Base-by-base conservation (phyloP, 30 jellyfish, hydroid and myxozoan species). In the Cassiopea andromeda region DNA sequence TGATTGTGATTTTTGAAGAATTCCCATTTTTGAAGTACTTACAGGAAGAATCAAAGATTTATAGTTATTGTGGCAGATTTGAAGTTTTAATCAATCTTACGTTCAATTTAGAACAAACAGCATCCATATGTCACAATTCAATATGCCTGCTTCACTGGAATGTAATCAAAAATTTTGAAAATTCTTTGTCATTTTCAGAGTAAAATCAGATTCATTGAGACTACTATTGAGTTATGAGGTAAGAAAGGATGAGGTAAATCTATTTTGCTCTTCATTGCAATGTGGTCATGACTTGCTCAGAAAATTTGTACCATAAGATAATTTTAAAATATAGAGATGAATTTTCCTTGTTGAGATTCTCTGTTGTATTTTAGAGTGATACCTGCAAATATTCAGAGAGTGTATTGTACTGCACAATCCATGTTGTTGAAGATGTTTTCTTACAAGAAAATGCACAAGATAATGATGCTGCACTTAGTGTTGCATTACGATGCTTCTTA, bases 401-500 rank as follows among this genome's bases (percentile, higher is more conserved):
- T 77, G 89, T 86, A 1, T 80, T 86, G 82, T 75, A 74, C 15
- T 86, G 89, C 60, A 69, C 76, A 1, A 86, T 86, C 43, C 93
- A 86, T 60, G 75, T 86, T 17, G 67, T 86, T 46, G 89, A 75
- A 43, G 93, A 77, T n/a, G 58, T 89, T 14, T 73, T 86, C 46
- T 48, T 75, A 73, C 60, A 78, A 9, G 49, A 46, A 45, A 7
- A 69, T 1, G 1, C 44, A 14, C 43, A 2, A 15, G 93, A 75
- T 46, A 77, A 43, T 54, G 75, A 61, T 80, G 38, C 82, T 7
- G 87, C 93, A n/a, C 76, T 74, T 75, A 89, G 61, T 27, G 75
- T 75, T 44, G 88, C 93, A 44, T 80, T 86, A 47, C 75, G 93
- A 86, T 86, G 93, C 77, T 86, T 75, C 61, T 87, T 60, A 5